Evolutionary conservation across 2,888 invertebrate species (phyloP).

Genomic region (Bedellia somnulentella): DNA sequence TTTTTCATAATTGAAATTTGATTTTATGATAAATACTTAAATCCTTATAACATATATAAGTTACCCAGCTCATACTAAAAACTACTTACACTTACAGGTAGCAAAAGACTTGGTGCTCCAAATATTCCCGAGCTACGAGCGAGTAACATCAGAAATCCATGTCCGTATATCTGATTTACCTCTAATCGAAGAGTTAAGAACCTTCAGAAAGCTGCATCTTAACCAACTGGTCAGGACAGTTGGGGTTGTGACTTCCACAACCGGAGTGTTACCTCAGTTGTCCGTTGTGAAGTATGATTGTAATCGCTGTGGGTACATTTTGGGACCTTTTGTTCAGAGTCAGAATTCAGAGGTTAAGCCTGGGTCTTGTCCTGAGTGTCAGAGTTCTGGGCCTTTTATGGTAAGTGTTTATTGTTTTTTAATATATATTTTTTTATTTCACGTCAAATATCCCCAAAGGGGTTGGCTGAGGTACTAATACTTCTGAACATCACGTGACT

Average conservation of each 20-base stretch:
- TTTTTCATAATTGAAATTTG: too few relatives aligned
- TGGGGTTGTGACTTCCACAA: conserved; percentile 95
- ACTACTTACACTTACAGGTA: too few relatives aligned
- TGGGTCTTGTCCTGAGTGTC: conserved; percentile 97
- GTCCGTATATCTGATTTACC: conserved; percentile 95
- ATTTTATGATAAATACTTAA: too few relatives aligned
- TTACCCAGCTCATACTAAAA: too few relatives aligned
- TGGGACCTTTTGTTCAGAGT: conserved; percentile 95
- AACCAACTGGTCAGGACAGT: conserved; percentile 87
- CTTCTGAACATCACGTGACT: too few relatives aligned
- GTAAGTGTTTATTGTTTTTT: too few relatives aligned
- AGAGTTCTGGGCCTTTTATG: conserved; percentile 92
- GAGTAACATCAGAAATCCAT: conserved; percentile 92
- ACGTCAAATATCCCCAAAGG: too few relatives aligned
- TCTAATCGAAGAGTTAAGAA: conserved; percentile 91
- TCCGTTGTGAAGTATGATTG: conserved; percentile 97
- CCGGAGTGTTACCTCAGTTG: conserved; percentile 93
- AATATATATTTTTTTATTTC: too few relatives aligned
- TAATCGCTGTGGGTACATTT: conserved; percentile 88
- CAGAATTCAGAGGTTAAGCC: conserved; percentile 94
- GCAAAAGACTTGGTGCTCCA: conserved; percentile 90
- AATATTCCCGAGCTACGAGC: conserved; percentile 94
- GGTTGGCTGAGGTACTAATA: too few relatives aligned
- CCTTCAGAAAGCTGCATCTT: conserved; percentile 85
- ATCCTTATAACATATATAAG: too few relatives aligned